phyloP scores from a whole-genome alignment of 2,888 invertebrate genomes.

The Coleophora deauratella region DNA sequence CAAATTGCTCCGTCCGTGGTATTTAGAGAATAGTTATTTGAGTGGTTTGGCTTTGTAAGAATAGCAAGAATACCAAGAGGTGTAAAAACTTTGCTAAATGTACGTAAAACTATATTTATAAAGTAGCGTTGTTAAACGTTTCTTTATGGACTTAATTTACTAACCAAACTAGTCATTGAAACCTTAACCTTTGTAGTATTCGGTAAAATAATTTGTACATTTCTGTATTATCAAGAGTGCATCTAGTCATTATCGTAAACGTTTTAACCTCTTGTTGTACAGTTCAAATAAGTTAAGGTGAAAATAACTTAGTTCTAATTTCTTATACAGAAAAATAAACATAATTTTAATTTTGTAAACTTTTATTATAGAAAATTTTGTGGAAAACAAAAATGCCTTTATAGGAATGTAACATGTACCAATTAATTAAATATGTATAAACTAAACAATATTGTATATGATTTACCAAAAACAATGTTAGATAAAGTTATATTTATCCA shows the following conservation, averaged over 20 bases:
- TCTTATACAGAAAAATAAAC: constrained; percentile 32
- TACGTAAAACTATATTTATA: no score
- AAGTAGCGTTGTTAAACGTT: not conserved
- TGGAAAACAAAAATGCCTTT: constrained; percentile 32
- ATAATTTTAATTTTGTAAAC: constrained; percentile 41
- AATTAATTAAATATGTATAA: constrained; percentile 54
- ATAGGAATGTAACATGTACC: constrained; percentile 57
- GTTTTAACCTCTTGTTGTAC: constrained; percentile 42
- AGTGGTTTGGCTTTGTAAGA: constrained; percentile 2
- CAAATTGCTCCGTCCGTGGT: constrained; percentile 40
- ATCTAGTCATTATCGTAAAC: constrained; percentile 60
- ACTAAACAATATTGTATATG: constrained; percentile 31
- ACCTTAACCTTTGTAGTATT: constrained; percentile 26
- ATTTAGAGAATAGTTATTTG: constrained; percentile 9
- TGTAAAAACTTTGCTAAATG: no score
- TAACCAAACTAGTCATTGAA: constrained; percentile 45
- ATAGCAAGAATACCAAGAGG: not conserved
- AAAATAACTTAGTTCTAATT: constrained; percentile 24
- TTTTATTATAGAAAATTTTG: constrained; percentile 44
- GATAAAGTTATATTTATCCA: no score
- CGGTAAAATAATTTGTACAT: constrained; percentile 21
- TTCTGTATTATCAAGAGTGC: constrained; percentile 34
- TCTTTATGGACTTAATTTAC: not conserved
- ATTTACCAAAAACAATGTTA: constrained; percentile 20
- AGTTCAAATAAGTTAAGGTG: constrained; percentile 31